Base-by-base conservation (phyloP, 1,140 invertebrate genomes). In the Drosophila littoralis region DNA sequence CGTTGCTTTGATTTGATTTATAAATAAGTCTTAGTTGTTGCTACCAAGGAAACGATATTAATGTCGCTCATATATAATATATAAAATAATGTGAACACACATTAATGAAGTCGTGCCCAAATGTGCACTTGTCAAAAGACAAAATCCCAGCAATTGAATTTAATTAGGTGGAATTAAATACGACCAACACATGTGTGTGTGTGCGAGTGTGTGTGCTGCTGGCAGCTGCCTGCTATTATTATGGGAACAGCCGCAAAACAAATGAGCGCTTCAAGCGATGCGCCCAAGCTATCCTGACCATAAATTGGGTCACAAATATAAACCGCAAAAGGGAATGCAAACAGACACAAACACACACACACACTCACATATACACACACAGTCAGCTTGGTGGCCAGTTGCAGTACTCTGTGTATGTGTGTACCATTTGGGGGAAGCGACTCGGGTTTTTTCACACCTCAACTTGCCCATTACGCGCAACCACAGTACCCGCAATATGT, bases 401-500 rank as follows among this genome's bases (percentile, higher is more conserved):
- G 79, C 79, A 83, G 46, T 45, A 13, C 36, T 4, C 40, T 52
- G 35, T 15, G 5, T 38, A 12, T 17, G 43, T 50, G 60, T 13
- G 36, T 28, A 12, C 8, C 15, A 17, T 45, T 72, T 48, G 55
- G 43, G 33, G 6, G 12, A 36, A 15, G 35, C 50, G 38, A 63
- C 52, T 48, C 15, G 36, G 50, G 12, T 50, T 10, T 38, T 63
- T 77, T 77, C 54, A 40, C 65, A 64, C 59, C 60, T 75, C 36
- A 15, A 57, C 57, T 66, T 66, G 60, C 42, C 51, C 82, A 82
- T 86, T 77, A 76, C 65, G 60, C 76, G 70, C 52, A 70, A 58
- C 82, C 82, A 88, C 83, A 82, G 60, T 45, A 63, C 65, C 76
- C 83, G 52, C 83, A 88, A 76, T 77, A 71, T 86, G 82, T 86